Conservation (phyloP, 2,888 invertebrate genomes). For the Spodoptera littoralis region DNA sequence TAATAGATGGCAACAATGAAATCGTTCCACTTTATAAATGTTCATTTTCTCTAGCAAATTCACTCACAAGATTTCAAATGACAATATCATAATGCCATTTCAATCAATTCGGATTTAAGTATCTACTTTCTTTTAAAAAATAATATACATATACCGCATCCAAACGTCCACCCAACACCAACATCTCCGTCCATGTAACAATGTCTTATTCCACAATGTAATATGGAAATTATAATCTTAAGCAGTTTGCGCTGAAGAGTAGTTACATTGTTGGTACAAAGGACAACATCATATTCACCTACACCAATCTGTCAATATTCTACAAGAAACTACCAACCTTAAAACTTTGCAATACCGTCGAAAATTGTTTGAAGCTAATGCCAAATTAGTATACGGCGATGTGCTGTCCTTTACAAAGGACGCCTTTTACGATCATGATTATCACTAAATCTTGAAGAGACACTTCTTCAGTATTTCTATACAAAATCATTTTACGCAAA, state of each 20-base stretch:
- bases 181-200: slow-evolving; percentile 39
- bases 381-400: too few species aligned
- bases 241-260: slow-evolving; percentile 50
- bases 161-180: slow-evolving; percentile 1
- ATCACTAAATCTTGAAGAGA: slow-evolving; percentile 39
- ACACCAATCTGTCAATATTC: too few species aligned
- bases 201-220: slow-evolving; percentile 61
- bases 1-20: too few species aligned
- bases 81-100: too few species aligned
- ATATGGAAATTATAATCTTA: slow-evolving; percentile 62
- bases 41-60: too few species aligned
- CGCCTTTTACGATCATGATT: slow-evolving; percentile 54
- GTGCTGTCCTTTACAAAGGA: slow-evolving; percentile 24
- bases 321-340: too few species aligned
- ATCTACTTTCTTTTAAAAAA: too few species aligned
- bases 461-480: slow-evolving; percentile 8
- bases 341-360: too few species aligned
- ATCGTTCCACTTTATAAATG: too few species aligned
- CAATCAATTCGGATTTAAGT: too few species aligned
- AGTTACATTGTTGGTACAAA: slow-evolving; percentile 56
- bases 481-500: slow-evolving; percentile 33
- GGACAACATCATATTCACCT: slow-evolving; percentile 7
- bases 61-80: too few species aligned
- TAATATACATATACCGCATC: slow-evolving; percentile 19
- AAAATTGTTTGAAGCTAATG: too few species aligned